Evolutionary conservation across 2,888 invertebrate genomes (phyloP).

Genomic region (Junonia oenone): DNA sequence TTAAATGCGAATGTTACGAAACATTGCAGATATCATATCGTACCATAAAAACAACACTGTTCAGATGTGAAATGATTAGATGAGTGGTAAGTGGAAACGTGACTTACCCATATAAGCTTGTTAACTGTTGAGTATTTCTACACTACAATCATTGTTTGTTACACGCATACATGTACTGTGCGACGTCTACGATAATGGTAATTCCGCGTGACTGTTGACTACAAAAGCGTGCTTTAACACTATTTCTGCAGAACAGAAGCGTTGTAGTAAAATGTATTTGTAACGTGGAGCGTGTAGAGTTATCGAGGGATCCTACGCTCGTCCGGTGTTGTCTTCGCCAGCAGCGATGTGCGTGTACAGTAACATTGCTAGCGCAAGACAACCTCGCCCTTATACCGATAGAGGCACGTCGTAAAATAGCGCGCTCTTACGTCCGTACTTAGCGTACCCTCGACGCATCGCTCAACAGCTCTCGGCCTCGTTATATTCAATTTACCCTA

Average conservation of each 20-base stretch:
- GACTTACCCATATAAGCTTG: conserved; percentile 41
- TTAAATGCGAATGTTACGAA: background rate
- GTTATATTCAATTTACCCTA: conserved; percentile 46
- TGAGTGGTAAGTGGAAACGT: conserved; percentile 37
- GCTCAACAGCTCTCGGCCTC: conserved; percentile 70
- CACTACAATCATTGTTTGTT: conserved; percentile 36
- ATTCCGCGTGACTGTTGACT: conserved; percentile 37
- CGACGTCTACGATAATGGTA: conserved; percentile 23
- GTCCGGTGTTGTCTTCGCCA: conserved; percentile 73
- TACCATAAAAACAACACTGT: conserved; percentile 14
- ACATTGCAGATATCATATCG: conserved; percentile 1
- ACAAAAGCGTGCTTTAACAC: conserved; percentile 25
- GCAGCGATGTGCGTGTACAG: conserved; percentile 58
- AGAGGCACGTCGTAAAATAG: conserved; percentile 47
- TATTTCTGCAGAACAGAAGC: conserved; percentile 20
- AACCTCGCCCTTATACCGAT: conserved; percentile 47
- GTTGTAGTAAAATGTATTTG: conserved; percentile 20
- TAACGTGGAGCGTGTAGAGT: conserved; percentile 35
- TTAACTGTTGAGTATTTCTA: conserved; percentile 40
- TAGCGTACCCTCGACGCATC: conserved; percentile 68
- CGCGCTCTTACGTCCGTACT: conserved; percentile 47
- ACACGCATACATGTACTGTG: conserved; percentile 29
- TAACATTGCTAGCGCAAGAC: conserved; percentile 33
- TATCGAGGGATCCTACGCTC: conserved; percentile 69
- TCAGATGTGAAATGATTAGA: conserved; percentile 27